Percentiles rank a stretch among this genome's conserved stretches.
Evolutionary conservation across 1,140 invertebrate species (phyloP).

Genomic region (Drosophila ironensis): DNA sequence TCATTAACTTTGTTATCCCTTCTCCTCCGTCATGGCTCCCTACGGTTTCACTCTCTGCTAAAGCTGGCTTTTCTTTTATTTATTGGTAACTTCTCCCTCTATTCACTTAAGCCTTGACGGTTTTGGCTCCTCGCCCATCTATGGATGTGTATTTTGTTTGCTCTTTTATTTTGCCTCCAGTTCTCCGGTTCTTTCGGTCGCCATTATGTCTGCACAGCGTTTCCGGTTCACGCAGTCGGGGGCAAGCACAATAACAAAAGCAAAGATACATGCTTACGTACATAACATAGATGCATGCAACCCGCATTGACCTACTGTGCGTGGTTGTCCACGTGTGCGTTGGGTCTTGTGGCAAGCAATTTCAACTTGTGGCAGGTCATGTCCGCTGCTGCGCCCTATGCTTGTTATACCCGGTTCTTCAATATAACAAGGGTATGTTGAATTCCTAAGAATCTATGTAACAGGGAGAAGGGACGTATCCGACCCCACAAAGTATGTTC

Average conservation of each 20-base stretch:
- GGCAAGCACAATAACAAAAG: constrained; percentile 10
- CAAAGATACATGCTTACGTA: neutral
- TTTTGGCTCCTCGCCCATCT: constrained; percentile 20
- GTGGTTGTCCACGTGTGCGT: constrained; percentile 26
- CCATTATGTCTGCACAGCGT: constrained; percentile 49
- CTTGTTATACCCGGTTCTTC: constrained; percentile 26
- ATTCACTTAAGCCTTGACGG: constrained; percentile 33
- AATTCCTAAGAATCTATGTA: too few species aligned
- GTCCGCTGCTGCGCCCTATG: constrained; percentile 34
- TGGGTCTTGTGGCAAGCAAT: constrained; percentile 38
- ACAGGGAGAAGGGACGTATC: too few species aligned
- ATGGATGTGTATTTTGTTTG: neutral
- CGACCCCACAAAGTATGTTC: too few species aligned
- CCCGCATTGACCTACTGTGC: constrained; percentile 57
- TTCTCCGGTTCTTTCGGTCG: constrained; percentile 32
- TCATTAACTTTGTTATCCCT: constrained; percentile 44
- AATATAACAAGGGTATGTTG: too few species aligned
- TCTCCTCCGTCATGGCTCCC: neutral
- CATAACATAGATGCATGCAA: neutral
- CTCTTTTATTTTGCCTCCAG: too few species aligned
- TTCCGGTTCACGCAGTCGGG: constrained; percentile 45
- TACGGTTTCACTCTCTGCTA: constrained; percentile 1
- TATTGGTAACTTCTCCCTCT: constrained; percentile 45
- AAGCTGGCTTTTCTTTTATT: constrained; percentile 40
- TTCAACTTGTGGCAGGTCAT: constrained; percentile 60